These are phyloP conservation scores for Hyperopisus bebe DNA, from an alignment of 2,113 vertebrate species.

Conservation along the genomic window DNA sequence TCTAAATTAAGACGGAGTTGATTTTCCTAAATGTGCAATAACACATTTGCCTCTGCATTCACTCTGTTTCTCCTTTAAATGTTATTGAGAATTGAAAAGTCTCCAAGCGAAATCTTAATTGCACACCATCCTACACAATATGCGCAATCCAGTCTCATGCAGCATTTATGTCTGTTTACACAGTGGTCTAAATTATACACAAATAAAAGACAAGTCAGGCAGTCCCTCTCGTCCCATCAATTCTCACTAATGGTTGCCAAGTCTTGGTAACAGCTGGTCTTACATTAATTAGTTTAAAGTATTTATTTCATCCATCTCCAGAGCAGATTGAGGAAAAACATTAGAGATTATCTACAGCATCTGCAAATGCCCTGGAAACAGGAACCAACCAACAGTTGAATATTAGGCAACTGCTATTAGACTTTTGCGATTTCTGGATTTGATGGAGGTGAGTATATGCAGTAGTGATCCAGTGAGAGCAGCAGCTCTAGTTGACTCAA, in stretches of 20 bases:
- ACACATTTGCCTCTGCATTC: not conserved
- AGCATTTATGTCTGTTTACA: conserved; percentile 91
- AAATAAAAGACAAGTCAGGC: conserved; percentile 87
- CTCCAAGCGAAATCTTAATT: conserved; percentile 37
- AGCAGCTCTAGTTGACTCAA: conserved; percentile 57
- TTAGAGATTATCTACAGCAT: conserved; percentile 99
- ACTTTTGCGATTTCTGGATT: conserved; percentile 48
- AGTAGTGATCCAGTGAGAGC: conserved; percentile 55
- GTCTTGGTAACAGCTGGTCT: conserved; percentile 99
- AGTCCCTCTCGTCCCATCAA: conserved; percentile 94
- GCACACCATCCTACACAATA: conserved; percentile 32
- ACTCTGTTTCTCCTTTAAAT: not conserved
- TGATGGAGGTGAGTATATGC: conserved; percentile 54
- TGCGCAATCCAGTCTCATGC: conserved; percentile 75
- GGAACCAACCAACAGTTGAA: conserved; percentile 88
- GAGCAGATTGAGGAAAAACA: conserved; percentile 99
- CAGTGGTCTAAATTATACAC: conserved; percentile 93
- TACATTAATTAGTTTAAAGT: conserved; percentile 99
- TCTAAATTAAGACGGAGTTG: not conserved
- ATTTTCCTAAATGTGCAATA: not conserved
- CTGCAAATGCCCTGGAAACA: conserved; percentile 99
- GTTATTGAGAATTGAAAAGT: not conserved
- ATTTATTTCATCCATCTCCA: conserved; percentile 99
- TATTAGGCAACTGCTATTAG: conserved; percentile 76
- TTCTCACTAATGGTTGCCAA: conserved; percentile 98